phyloP scores from a whole-genome alignment of 1,140 invertebrate species.

The Paraescarpia echinospica region DNA sequence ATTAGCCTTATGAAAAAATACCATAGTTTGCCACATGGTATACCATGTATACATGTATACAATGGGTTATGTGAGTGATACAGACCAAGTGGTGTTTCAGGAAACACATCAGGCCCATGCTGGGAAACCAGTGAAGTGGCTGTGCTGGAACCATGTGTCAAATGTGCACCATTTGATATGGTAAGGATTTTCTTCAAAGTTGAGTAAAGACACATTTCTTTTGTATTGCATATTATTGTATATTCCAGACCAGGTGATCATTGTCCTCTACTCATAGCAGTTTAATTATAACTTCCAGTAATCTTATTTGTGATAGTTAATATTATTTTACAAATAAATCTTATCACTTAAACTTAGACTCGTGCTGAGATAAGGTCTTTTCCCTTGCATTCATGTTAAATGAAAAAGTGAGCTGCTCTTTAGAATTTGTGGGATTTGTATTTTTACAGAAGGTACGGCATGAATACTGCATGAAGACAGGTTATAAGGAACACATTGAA shows the following conservation, averaged over 20 bases:
- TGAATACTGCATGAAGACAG: constrained; percentile 7
- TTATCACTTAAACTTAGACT: no score
- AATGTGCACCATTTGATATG: not conserved
- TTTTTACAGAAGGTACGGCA: not conserved
- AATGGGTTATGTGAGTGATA: no score
- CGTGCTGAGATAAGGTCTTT: not conserved
- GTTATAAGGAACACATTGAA: constrained; percentile 14
- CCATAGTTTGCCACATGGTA: no score
- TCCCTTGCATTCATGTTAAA: not conserved
- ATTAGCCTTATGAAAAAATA: no score
- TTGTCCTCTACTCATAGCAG: no score
- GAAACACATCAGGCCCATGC: not conserved
- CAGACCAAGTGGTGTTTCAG: not conserved
- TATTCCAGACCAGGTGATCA: no score
- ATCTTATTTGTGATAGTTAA: no score
- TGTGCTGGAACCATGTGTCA: not conserved
- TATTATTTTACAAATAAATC: no score
- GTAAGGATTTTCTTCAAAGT: not conserved
- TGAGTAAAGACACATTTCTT: no score
- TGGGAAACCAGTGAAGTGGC: not conserved
- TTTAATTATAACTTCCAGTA: no score
- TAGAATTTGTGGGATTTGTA: not conserved
- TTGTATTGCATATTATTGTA: no score
- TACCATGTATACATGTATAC: no score
- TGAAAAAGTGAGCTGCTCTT: not conserved